Evolutionary conservation across 2,797 vertebrate genomes (phyloP).

Genomic region (Gastrophryne carolinensis): DNA sequence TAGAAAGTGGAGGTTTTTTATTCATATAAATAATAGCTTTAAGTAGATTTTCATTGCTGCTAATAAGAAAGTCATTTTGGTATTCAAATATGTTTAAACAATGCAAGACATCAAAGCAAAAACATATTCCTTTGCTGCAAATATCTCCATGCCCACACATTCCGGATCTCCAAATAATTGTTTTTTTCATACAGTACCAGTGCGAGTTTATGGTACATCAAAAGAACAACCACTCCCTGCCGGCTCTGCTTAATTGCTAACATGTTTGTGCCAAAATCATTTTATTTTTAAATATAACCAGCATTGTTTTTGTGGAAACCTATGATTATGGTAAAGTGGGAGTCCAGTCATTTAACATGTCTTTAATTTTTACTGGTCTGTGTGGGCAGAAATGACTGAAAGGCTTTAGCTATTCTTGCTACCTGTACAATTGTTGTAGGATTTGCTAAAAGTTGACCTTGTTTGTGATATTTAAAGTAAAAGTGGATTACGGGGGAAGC

Average conservation of each 20-base stretch:
- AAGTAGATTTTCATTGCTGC: too few relatives aligned
- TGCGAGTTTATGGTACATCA: conserved; percentile 23
- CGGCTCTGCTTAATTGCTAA: conserved; percentile 38
- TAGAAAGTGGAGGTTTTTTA: too few relatives aligned
- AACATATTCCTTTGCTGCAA: conserved; percentile 10
- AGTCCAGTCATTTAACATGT: conserved; percentile 3
- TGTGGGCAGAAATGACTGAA: conserved; percentile 14
- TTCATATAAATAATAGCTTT: too few relatives aligned
- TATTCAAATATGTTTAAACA: too few relatives aligned
- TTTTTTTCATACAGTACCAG: conserved; percentile 22
- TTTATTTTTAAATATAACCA: conserved; percentile 44
- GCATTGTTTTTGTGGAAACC: conserved; percentile 37
- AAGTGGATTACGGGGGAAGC: conserved; percentile 68
- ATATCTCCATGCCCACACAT: conserved; percentile 18
- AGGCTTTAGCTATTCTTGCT: conserved; percentile 66
- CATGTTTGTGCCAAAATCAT: conserved; percentile 30
- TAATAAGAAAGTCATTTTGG: too few relatives aligned
- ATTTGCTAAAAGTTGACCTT: conserved; percentile 63
- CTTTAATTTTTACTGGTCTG: conserved; percentile 28
- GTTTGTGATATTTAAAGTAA: conserved; percentile 58
- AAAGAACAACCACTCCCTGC: conserved; percentile 39
- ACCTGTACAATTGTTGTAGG: conserved; percentile 57
- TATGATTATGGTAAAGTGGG: conserved; percentile 43
- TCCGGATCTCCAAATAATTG: conserved; percentile 19
- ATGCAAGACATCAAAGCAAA: conserved; percentile 24